phyloP scores from a whole-genome alignment of 2,113 vertebrate genomes.

The Mastomys natalensis region DNA sequence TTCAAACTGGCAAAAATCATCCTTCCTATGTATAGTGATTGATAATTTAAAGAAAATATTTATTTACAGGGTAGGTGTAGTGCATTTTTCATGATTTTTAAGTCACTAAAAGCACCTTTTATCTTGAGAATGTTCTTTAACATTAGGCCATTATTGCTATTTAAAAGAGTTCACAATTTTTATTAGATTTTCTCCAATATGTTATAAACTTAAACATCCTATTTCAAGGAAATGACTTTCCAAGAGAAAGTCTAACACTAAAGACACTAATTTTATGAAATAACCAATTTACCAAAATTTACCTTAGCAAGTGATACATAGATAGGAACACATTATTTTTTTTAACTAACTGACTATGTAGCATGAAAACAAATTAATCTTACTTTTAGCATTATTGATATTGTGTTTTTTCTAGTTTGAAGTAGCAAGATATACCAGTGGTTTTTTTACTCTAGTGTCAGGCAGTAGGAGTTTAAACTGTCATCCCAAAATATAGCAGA shows the following conservation, averaged over 20 bases:
- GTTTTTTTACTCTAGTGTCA: conserved; percentile 12
- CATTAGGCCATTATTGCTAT: conserved; percentile 3
- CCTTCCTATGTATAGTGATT: background rate
- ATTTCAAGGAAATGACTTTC: background rate
- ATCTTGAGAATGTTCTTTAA: background rate
- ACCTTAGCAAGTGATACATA: background rate
- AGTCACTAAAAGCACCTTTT: background rate
- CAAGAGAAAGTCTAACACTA: background rate
- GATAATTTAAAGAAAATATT: conserved; percentile 50
- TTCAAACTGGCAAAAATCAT: background rate
- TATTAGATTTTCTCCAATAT: background rate
- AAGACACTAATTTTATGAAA: conserved; percentile 23
- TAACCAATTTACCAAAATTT: background rate
- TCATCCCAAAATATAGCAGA: conserved; percentile 56
- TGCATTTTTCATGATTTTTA: background rate
- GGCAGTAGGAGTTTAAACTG: background rate
- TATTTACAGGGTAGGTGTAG: background rate
- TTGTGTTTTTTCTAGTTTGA: conserved; percentile 14
- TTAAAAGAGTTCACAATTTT: conserved; percentile 47
- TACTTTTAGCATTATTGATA: conserved; percentile 23
- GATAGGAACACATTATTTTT: conserved; percentile 11
- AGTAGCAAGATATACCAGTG: conserved; percentile 14
- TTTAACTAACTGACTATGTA: background rate
- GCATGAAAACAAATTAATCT: background rate
- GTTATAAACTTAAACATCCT: background rate